These are phyloP conservation scores for Leptatherina wallacei DNA, from an alignment of 2,797 vertebrate species.

Conservation along the genomic window DNA sequence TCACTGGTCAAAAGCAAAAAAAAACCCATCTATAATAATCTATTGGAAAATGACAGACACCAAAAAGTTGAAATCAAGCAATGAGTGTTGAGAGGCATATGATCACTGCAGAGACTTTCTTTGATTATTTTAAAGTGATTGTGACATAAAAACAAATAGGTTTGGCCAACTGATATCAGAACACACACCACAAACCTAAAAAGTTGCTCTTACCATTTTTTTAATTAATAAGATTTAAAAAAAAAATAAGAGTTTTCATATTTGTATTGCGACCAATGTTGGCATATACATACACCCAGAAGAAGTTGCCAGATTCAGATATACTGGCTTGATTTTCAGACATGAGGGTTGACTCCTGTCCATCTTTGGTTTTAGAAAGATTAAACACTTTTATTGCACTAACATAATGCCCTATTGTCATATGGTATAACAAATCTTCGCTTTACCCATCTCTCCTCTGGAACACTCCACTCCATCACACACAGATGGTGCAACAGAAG, in stretches of 20 bases:
- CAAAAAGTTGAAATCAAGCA: background rate
- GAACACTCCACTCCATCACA: background rate
- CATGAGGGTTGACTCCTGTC: background rate
- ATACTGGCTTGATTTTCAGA: background rate
- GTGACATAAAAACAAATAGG: too few relatives aligned
- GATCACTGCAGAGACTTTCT: too few relatives aligned
- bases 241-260: too few relatives aligned
- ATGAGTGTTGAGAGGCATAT: background rate
- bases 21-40: background rate
- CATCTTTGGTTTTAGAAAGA: background rate
- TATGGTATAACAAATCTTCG: too few relatives aligned
- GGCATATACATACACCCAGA: too few relatives aligned
- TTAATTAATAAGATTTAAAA: too few relatives aligned
- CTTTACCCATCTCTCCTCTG: background rate
- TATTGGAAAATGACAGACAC: background rate
- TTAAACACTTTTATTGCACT: background rate
- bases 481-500: background rate
- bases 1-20: slow-evolving; percentile 2
- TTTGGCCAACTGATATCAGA: too few relatives aligned
- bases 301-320: background rate
- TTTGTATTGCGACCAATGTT: too few relatives aligned
- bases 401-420: background rate
- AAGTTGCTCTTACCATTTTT: too few relatives aligned
- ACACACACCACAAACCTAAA: too few relatives aligned
- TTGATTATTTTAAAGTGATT: too few relatives aligned